Conservation (phyloP, 2,113 vertebrate genomes). For the Pseudopipra pipra region DNA sequence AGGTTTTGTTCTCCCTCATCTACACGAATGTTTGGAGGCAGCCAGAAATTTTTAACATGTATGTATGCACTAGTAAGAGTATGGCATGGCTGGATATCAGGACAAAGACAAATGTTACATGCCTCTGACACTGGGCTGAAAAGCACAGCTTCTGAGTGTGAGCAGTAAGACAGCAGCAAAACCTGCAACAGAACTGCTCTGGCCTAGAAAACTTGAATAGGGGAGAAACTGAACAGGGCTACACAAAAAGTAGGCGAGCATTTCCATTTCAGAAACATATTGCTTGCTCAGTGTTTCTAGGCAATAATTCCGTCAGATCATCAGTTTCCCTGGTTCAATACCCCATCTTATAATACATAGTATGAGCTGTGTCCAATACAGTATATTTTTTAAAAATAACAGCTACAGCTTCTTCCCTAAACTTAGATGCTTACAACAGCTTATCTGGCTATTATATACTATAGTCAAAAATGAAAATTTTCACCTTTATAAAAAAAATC, state of each 20-base stretch:
- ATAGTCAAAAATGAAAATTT: background rate
- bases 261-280: background rate
- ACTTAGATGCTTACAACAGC: background rate
- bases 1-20: background rate
- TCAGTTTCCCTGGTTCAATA: background rate
- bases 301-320: background rate
- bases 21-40: background rate
- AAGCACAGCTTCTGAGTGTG: background rate
- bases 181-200: background rate
- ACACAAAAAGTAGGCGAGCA: accelerated
- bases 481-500: background rate
- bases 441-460: background rate
- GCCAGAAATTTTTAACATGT: background rate
- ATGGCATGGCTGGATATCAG: background rate
- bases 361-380: background rate
- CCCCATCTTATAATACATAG: background rate
- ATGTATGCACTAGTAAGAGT: background rate
- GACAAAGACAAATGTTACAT: background rate
- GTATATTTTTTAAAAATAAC: background rate
- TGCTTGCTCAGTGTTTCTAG: background rate
- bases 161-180: background rate
- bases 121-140: background rate
- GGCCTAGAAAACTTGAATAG: background rate
- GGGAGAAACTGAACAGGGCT: background rate
- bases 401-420: background rate